These are phyloP conservation scores for Harmothoe impar DNA, from an alignment of 2,888 invertebrate species.

Conservation along the genomic window DNA sequence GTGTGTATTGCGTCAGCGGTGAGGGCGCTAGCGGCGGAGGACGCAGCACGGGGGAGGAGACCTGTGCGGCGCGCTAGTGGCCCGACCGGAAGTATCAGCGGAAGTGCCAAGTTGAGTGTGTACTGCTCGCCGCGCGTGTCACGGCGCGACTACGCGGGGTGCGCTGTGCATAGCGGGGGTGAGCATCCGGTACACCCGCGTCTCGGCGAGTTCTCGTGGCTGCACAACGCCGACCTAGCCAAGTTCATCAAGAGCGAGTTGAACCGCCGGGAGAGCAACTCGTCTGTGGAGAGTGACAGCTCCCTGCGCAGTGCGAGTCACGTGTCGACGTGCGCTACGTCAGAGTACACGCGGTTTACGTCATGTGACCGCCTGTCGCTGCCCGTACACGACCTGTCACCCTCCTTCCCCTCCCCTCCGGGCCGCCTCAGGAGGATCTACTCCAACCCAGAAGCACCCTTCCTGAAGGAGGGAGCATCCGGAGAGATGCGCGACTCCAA, in stretches of 20 bases:
- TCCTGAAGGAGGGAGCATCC: slow-evolving; percentile 37
- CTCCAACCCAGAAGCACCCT: slow-evolving; percentile 65
- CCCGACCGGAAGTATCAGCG: neutral
- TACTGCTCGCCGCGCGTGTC: slow-evolving; percentile 64
- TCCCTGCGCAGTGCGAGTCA: slow-evolving; percentile 64
- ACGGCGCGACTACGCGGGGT: neutral
- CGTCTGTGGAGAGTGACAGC: slow-evolving; percentile 63
- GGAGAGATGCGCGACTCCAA: slow-evolving; percentile 61
- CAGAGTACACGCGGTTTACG: slow-evolving; percentile 63
- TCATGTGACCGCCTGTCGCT: slow-evolving; percentile 62
- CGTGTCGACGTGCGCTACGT: slow-evolving; percentile 66
- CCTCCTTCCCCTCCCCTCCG: neutral
- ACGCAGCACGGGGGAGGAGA: neutral
- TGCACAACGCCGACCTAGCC: slow-evolving; percentile 55
- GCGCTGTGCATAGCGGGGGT: neutral
- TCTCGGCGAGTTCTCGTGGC: slow-evolving; percentile 30
- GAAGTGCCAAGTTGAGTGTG: slow-evolving; percentile 51
- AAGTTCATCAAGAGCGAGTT: slow-evolving; percentile 49
- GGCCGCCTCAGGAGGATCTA: slow-evolving; percentile 64
- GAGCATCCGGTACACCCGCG: neutral
- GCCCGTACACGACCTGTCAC: slow-evolving; percentile 26
- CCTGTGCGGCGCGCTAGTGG: neutral
- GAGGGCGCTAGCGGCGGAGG: neutral
- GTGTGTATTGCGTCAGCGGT: no score
- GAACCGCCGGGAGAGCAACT: slow-evolving; percentile 55